Conservation (phyloP, 2,888 invertebrate genomes). For the Hydroisotoma schaefferi region DNA sequence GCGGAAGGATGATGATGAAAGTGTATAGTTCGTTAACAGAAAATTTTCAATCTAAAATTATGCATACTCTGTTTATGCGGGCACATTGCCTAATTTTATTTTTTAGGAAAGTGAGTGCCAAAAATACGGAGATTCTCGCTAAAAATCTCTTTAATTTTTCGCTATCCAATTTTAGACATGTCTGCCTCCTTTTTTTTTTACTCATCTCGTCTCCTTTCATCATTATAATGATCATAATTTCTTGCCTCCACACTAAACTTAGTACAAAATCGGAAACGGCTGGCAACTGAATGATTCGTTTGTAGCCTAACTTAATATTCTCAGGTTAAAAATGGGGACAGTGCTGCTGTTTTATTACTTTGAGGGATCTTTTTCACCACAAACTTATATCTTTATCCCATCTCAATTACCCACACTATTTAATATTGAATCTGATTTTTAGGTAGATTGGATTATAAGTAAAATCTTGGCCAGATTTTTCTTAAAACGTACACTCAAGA, state of each 20-base stretch:
- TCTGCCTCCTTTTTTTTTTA: conserved; percentile 14
- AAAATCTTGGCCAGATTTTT: no score
- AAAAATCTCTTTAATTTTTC: conserved; percentile 47
- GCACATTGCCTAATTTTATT: conserved; percentile 47
- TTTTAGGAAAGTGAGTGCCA: conserved; percentile 36
- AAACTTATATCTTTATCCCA: no score
- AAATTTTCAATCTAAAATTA: conserved; percentile 47
- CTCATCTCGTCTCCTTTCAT: conserved; percentile 8
- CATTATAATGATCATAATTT: conserved; percentile 14
- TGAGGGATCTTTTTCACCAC: no score
- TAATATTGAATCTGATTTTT: no score
- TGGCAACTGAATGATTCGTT: conserved; percentile 7
- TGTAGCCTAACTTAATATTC: no score
- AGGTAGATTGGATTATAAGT: no score
- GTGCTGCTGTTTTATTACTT: no score
- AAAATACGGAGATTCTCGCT: conserved; percentile 43
- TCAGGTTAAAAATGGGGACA: no score
- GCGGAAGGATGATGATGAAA: conserved; percentile 10
- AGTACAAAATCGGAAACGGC: conserved; percentile 3
- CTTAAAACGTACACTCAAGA: no score
- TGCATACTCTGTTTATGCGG: conserved; percentile 47
- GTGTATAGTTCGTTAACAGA: conserved; percentile 46
- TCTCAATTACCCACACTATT: no score
- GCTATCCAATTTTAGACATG: conserved; percentile 47
- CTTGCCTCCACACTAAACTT: no score